Percentiles rank a stretch among this genome's conserved stretches.
These are phyloP conservation scores for Scaptomyza hsui DNA, from an alignment of 1,140 invertebrate species.

Conservation along the genomic window DNA sequence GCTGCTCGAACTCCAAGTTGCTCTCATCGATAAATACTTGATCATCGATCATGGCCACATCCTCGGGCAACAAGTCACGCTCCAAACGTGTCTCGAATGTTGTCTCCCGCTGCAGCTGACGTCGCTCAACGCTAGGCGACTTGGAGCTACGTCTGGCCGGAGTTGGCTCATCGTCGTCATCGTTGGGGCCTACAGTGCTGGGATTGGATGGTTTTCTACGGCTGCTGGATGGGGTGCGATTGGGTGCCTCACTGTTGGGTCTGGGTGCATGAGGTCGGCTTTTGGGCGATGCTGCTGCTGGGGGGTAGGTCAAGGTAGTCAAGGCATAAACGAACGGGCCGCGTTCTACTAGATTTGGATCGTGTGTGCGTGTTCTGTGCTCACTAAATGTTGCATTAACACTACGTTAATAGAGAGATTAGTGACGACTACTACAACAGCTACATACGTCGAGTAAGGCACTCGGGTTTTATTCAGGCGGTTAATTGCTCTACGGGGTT, in stretches of 20 bases:
- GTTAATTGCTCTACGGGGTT: conserved; percentile 27
- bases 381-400: background rate
- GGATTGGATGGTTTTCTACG: conserved; percentile 32
- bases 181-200: conserved; percentile 20
- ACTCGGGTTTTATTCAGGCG: background rate
- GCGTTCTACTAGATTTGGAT: conserved; percentile 8
- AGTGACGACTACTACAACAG: conserved; percentile 26
- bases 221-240: conserved; percentile 37
- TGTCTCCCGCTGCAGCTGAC: conserved; percentile 59
- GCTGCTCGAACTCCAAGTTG: conserved; percentile 9
- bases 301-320: conserved; percentile 38
- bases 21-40: conserved; percentile 58
- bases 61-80: conserved; percentile 42
- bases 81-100: conserved; percentile 56
- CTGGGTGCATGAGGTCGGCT: conserved; percentile 40
- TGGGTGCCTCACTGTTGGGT: conserved; percentile 20
- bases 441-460: background rate
- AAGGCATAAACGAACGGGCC: conserved; percentile 34
- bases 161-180: conserved; percentile 34
- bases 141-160: conserved; percentile 54
- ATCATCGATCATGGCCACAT: conserved; percentile 49
- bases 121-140: conserved; percentile 56
- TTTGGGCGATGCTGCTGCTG: conserved; percentile 38
- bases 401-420: conserved; percentile 25
- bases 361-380: conserved; percentile 15